phyloP scores from a whole-genome alignment of 1,140 invertebrate genomes.

The Vanessa tameamea region DNA sequence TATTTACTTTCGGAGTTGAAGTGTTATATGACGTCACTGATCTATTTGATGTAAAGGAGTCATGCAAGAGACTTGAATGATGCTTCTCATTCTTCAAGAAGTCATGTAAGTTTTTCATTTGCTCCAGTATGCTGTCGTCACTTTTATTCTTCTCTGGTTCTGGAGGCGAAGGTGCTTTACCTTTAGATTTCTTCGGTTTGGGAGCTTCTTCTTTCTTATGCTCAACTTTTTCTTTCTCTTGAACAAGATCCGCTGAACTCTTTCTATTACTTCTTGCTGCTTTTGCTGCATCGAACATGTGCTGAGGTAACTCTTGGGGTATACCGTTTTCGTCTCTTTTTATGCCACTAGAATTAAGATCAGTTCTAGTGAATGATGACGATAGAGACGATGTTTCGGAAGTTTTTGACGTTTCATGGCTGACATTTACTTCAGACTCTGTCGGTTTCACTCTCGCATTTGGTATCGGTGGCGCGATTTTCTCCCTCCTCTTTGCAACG shows the following conservation, averaged over 20 bases:
- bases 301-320: conserved; percentile 84
- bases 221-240: conserved; percentile 66
- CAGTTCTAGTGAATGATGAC: conserved; percentile 63
- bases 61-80: conserved; percentile 68
- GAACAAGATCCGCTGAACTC: conserved; percentile 67
- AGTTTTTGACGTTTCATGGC: conserved; percentile 55
- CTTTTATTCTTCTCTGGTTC: conserved; percentile 70
- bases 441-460: conserved; percentile 69
- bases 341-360: conserved; percentile 81
- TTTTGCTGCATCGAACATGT: conserved; percentile 86
- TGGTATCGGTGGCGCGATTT: conserved; percentile 76
- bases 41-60: conserved; percentile 46
- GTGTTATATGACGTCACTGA: conserved; percentile 61
- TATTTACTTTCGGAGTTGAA: conserved; percentile 71
- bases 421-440: conserved; percentile 56
- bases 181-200: conserved; percentile 84
- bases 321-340: conserved; percentile 82
- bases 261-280: conserved; percentile 85
- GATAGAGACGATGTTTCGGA: conserved; percentile 49
- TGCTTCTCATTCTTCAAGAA: conserved; percentile 72
- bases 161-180: conserved; percentile 87
- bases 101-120: conserved; percentile 66
- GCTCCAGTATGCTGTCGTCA: conserved; percentile 73
- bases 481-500: conserved; percentile 77
- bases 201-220: conserved; percentile 76